A percentile compares a stretch with the other conserved stretches of the same genome.
Evolutionary conservation across 2,888 invertebrate genomes (phyloP).

Genomic region (Achlya flavicornis): DNA sequence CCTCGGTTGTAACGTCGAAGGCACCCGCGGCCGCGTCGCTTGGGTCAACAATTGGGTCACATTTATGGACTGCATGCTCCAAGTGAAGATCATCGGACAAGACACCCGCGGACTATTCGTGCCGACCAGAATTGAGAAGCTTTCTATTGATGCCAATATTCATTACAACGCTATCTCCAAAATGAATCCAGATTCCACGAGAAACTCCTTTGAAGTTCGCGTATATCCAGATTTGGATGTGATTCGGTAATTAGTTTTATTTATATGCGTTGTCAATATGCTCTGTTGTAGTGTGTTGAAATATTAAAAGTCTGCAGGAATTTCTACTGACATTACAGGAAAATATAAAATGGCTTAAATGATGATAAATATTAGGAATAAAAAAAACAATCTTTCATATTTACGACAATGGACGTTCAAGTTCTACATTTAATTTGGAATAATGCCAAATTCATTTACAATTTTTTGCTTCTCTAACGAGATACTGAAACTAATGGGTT

Average conservation of each 20-base stretch:
- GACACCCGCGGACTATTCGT: conserved; percentile 88
- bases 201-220: conserved; percentile 74
- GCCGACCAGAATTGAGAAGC: conserved; percentile 89
- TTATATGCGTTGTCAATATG: neutral
- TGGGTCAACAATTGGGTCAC: conserved; percentile 95
- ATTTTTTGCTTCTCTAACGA: neutral
- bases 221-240: conserved; percentile 79
- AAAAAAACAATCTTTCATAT: no score
- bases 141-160: conserved; percentile 87
- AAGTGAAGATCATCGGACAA: conserved; percentile 89
- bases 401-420: no score
- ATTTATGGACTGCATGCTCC: conserved; percentile 95
- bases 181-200: conserved; percentile 72
- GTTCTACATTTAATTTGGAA: neutral
- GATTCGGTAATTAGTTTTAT: conserved; percentile 60
- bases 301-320: no score
- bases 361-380: no score
- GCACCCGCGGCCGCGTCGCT: conserved; percentile 77
- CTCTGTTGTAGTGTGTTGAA: neutral
- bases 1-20: conserved; percentile 77
- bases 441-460: neutral
- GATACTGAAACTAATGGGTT: neutral
- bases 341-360: no score
- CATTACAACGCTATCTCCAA: conserved; percentile 80
- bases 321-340: no score